Base-by-base conservation (phyloP, 2,113 vertebrate genomes). In the Ceyx cyanopectus region DNA sequence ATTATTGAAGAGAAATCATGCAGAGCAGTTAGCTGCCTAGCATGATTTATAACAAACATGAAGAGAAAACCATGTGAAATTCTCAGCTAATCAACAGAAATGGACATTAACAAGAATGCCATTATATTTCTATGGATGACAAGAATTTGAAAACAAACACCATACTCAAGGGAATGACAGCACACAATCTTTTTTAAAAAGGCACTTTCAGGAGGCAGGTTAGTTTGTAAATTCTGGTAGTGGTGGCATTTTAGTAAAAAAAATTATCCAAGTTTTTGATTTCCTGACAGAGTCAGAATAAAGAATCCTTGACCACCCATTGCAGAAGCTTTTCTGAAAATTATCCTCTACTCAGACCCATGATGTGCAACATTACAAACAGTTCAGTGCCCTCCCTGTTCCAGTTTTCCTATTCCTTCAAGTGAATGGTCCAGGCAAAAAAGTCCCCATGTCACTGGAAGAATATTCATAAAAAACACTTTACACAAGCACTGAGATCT, bases 1-100 rank as follows among this genome's bases (percentile, higher is more conserved):
- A 97, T 97, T 97, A 97, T 92, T 61, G 81, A 89, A 91, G 91
- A 96, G 94, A 98, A 98, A 96, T 97, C 96, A 97, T 96, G 96
- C 97, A 95, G 94, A 97, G 96, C 97, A 95, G 76, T 96, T 97
- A 79, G 85, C 92, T 97, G 86, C 92, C 89, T 83, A 95, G 89
- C 68, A 95, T 95, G 89, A 97, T 96, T 97, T 98, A 96, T 85
- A 97, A 88, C 85, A 93, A 96, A 88, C 65, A 27, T 41, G 88
- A 81, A 88, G 45, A 67, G 40, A 66, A 95, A 97, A 61, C 92
- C 75, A 74, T 16, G 56, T 79, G 87, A 96, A 94, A 94, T 81
- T 79, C 92, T 85, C 75, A 93, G 79, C 81, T 96, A 96, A 96
- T 95, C 73, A 91, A 89, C 85, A 96, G 72, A 91, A 96, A 75